Evolutionary conservation across 2,888 invertebrate species (phyloP).

Genomic region (Drosophila merina): DNA sequence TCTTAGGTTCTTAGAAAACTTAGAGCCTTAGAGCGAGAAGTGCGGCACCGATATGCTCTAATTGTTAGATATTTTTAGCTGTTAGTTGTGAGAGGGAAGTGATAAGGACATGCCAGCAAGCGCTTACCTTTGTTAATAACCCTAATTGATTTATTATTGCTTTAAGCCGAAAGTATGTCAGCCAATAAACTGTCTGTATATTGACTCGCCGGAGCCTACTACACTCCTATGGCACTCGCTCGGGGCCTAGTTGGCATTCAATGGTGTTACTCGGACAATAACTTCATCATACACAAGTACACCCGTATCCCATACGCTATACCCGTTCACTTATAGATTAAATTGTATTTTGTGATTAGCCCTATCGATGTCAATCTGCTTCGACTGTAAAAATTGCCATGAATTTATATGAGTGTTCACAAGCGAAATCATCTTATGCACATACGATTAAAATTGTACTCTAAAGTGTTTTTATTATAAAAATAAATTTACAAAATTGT

Average conservation of each 20-base stretch:
- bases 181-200: constrained; percentile 41
- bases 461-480: constrained; percentile 61
- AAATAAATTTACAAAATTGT: constrained; percentile 59
- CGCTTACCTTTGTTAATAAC: constrained; percentile 62
- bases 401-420: constrained; percentile 53
- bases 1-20: constrained; percentile 31
- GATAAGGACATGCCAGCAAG: constrained; percentile 30
- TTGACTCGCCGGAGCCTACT: constrained; percentile 38
- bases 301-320: not conserved
- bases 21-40: constrained; percentile 30
- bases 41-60: constrained; percentile 48
- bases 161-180: constrained; percentile 60
- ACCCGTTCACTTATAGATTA: constrained; percentile 28
- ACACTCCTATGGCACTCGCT: constrained; percentile 22
- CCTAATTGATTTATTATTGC: constrained; percentile 59
- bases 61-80: constrained; percentile 73
- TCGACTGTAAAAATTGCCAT: constrained; percentile 39
- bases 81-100: constrained; percentile 50
- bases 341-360: constrained; percentile 32
- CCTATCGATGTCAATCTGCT: constrained; percentile 27
- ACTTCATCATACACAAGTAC: constrained; percentile 28
- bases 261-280: constrained; percentile 63
- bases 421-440: constrained; percentile 41
- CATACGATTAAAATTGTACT: constrained; percentile 41
- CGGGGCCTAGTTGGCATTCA: constrained; percentile 37